phyloP scores from a whole-genome alignment of 2,797 vertebrate species.

The Syndactyla subalaris region DNA sequence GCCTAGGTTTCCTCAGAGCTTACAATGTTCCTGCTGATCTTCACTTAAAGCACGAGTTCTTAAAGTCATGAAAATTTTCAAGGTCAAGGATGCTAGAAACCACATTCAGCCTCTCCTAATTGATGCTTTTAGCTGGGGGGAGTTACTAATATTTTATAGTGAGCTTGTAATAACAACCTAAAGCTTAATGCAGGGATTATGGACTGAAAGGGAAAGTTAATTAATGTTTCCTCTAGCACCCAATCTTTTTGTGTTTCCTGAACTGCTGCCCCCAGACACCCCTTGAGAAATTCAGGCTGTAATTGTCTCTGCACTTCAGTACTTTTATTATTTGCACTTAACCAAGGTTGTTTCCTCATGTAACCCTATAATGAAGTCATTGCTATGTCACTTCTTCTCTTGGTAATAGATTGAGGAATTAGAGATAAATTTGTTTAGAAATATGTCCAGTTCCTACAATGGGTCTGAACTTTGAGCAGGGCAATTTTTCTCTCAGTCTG shows the following conservation, averaged over 20 bases:
- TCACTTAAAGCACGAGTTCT: not conserved
- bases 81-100: not conserved
- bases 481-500: rapidly evolving
- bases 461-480: not conserved
- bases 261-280: not conserved
- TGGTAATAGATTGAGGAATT: not conserved
- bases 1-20: not conserved
- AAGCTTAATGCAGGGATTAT: not conserved
- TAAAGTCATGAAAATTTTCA: not conserved
- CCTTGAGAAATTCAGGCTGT: not conserved
- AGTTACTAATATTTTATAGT: not conserved
- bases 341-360: not conserved
- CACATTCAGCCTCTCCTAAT: not conserved
- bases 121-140: not conserved
- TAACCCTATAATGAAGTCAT: not conserved
- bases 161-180: not conserved
- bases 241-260: not conserved
- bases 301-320: not conserved
- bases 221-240: not conserved
- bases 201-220: slow-evolving; percentile 9
- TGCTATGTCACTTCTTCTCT: not conserved
- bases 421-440: not conserved
- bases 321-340: not conserved
- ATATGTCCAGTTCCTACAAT: rapidly evolving
- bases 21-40: not conserved